Base-by-base conservation (phyloP, 2,113 vertebrate species). In the Castor canadensis region DNA sequence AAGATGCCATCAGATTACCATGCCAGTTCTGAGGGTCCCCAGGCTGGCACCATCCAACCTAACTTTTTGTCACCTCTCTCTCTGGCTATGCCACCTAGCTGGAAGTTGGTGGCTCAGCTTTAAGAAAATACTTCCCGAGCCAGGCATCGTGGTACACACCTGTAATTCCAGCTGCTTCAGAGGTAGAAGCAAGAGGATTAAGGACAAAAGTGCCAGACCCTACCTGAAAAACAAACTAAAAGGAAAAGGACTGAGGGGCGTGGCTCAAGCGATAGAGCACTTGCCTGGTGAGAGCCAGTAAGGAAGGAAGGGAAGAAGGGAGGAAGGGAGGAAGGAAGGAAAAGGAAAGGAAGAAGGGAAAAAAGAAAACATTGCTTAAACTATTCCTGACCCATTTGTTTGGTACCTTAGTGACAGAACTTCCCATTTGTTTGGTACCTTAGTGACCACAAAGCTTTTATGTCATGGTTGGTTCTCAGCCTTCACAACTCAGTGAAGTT, bases 31-130 rank as follows among this genome's bases (percentile, higher is more conserved):
- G 13, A 69, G 92, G 58, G 38, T 38, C 15, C 32, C 32, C 40
- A 47, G 28, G 75, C 60, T 38, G 64, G 52, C 81, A 81, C 81
- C 32, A 43, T 56, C 45, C 45, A 20, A 40, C 60, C 47, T 40
- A 67, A 2, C 28, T 60, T 80, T 94, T 54, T 87, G 64, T 94
- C 72, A 73, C 89, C 72, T 96, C 76, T 94, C 38, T 9, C n/a
- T 79, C 45, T 62, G 16, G 45, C 77, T 91, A 19, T 30, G 81
- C 72, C 45, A 81, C 60, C 82, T 67, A 45, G 60, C 64, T 49
- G 30, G 47, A 85, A 91, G 92, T 69, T 72, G 30, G 26, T 52
- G 56, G 24, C 38, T 64, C 47, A 75, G 30, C n/a, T 88, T 67
- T 93, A 54, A 92, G 66, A 76, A 92, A 95, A 67, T 43, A 15